Percentiles rank a stretch among this genome's conserved stretches.
phyloP scores from a whole-genome alignment of 2,797 vertebrate species.

The Phoxinus dragarum region DNA sequence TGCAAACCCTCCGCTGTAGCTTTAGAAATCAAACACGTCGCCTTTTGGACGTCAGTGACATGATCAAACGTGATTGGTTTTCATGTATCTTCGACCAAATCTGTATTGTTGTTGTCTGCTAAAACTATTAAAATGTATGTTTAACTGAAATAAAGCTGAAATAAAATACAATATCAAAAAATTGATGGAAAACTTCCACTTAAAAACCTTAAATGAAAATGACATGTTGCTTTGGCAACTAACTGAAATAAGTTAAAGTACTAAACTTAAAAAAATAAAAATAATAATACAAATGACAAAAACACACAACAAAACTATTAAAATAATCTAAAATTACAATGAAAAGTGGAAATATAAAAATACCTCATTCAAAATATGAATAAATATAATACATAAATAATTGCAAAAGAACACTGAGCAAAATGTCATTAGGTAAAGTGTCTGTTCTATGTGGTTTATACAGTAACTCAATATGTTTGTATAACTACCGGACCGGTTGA shows the following conservation, averaged over 20 bases:
- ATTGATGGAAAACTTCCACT: no score
- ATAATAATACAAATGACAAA: not conserved
- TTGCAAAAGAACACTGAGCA: not conserved
- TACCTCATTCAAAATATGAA: not conserved
- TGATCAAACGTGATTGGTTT: not conserved
- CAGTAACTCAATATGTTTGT: not conserved
- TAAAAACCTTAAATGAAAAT: no score
- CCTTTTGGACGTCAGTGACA: not conserved
- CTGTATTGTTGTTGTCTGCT: not conserved
- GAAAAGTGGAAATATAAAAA: not conserved
- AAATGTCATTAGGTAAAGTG: not conserved
- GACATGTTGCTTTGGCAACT: no score
- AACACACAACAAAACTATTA: not conserved
- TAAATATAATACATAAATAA: not conserved
- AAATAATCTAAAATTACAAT: not conserved
- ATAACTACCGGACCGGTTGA: not conserved
- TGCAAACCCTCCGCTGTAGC: no score
- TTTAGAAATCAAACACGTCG: not conserved
- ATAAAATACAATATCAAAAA: not conserved
- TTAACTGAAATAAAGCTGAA: not conserved
- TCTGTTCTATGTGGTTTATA: not conserved
- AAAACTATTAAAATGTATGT: not conserved
- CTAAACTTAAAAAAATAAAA: no score
- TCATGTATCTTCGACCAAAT: not conserved
- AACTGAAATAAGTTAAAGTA: no score